Conservation (phyloP, 2,888 invertebrate species). For the Cerceris ruficornis region DNA sequence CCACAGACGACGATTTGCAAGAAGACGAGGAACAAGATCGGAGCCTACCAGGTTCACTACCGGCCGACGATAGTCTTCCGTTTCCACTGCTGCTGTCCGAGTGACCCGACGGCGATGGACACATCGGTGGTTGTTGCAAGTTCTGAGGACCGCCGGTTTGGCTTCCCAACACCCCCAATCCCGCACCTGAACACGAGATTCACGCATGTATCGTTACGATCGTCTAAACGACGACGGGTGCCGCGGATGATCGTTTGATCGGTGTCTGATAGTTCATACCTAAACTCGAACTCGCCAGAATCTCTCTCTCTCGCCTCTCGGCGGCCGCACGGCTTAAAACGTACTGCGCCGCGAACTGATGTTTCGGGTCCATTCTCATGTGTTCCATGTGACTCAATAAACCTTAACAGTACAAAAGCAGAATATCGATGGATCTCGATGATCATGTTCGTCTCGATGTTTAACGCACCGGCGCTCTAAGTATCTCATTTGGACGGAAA, state of each 20-base stretch:
- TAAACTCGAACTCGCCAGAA: slow-evolving; percentile 83
- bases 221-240: not conserved
- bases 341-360: slow-evolving; percentile 97
- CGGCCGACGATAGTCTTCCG: slow-evolving; percentile 90
- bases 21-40: slow-evolving; percentile 65
- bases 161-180: slow-evolving; percentile 79
- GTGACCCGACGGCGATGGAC: slow-evolving; percentile 92
- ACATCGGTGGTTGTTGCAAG: slow-evolving; percentile 85
- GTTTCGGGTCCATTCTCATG: slow-evolving; percentile 98
- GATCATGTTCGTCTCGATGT: not conserved
- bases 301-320: slow-evolving; percentile 92
- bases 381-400: slow-evolving; percentile 97
- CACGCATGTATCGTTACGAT: slow-evolving; percentile 32
- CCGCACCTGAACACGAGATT: slow-evolving; percentile 76
- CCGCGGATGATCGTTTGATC: not conserved
- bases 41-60: slow-evolving; percentile 86
- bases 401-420: slow-evolving; percentile 84
- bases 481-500: not conserved
- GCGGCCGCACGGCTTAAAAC: slow-evolving; percentile 95
- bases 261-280: slow-evolving; percentile 64
- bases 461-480: too few species aligned
- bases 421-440: slow-evolving; percentile 40
- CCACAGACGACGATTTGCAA: slow-evolving; percentile 60
- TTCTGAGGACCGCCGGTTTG: slow-evolving; percentile 80
- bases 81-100: slow-evolving; percentile 93